Evolutionary conservation across 2,113 vertebrate species (phyloP).

Genomic region (Struthio camelus): DNA sequence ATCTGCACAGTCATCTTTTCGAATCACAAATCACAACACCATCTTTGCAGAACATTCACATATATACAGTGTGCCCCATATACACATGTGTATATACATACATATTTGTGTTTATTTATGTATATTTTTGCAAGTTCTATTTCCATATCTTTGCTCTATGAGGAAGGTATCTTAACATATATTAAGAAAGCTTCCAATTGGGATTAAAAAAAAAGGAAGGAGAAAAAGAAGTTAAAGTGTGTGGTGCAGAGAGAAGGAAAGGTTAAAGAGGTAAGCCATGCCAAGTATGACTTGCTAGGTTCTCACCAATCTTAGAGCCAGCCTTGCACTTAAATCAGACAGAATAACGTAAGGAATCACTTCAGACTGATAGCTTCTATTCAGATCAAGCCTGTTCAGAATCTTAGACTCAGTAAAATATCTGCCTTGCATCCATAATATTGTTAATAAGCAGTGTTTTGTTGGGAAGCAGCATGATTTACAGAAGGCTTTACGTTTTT

Average conservation of each 20-base stretch:
- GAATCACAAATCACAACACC: not conserved
- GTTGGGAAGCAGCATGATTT: slow-evolving; percentile 37
- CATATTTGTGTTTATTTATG: fast-evolving
- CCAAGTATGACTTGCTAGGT: not conserved
- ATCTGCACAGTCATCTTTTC: not conserved
- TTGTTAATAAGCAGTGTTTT: slow-evolving; percentile 25
- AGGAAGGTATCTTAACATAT: not conserved
- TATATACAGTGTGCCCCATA: not conserved
- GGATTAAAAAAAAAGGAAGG: not conserved
- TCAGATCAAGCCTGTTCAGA: slow-evolving; percentile 6
- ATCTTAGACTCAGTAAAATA: slow-evolving; percentile 25
- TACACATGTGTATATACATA: fast-evolving
- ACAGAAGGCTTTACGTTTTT: slow-evolving; percentile 47
- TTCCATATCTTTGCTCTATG: not conserved
- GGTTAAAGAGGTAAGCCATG: not conserved
- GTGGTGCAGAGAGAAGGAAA: not conserved
- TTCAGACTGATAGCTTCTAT: not conserved
- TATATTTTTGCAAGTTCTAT: not conserved
- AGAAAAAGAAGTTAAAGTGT: not conserved
- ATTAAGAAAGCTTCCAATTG: not conserved
- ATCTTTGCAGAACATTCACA: not conserved
- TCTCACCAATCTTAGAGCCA: not conserved
- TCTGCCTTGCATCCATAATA: not conserved
- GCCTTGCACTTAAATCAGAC: not conserved
- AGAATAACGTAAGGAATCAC: not conserved